Conservation (phyloP, 2,888 invertebrate genomes). For the Ecliptopera silaceata region DNA sequence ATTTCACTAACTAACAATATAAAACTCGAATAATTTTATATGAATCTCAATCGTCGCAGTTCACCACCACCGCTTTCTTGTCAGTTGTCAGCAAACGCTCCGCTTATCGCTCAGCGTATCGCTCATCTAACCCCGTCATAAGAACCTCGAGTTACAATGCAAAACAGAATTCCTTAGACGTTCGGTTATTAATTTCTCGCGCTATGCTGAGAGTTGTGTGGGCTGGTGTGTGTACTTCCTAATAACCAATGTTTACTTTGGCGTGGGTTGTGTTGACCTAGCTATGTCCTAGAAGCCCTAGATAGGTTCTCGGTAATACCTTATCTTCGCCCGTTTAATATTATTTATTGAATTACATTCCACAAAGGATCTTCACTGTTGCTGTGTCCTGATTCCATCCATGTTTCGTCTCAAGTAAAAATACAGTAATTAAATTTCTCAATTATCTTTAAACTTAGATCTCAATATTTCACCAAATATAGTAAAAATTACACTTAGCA, state of each 20-base stretch:
- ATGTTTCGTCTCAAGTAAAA: too few relatives aligned
- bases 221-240: slow-evolving; percentile 64
- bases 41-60: too few relatives aligned
- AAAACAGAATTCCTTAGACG: slow-evolving; percentile 40
- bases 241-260: slow-evolving; percentile 60
- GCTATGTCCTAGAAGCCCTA: slow-evolving; percentile 25
- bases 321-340: neutral
- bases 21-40: too few relatives aligned
- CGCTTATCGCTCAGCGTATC: slow-evolving; percentile 7
- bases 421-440: too few relatives aligned
- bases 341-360: neutral
- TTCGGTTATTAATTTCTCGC: slow-evolving; percentile 70
- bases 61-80: too few relatives aligned
- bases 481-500: too few relatives aligned
- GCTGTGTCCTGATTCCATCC: too few relatives aligned
- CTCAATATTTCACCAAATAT: too few relatives aligned
- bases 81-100: neutral
- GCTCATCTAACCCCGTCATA: neutral
- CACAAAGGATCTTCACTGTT: too few relatives aligned
- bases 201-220: slow-evolving; percentile 60
- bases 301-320: slow-evolving; percentile 10
- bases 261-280: slow-evolving; percentile 70
- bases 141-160: slow-evolving; percentile 30
- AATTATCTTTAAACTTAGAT: too few relatives aligned
- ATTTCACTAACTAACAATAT: too few relatives aligned